Evolutionary conservation across 2,888 invertebrate species (phyloP), one percentile per base, ranked within the genome.

Genomic region (Neoitamus cyanurus): DNA sequence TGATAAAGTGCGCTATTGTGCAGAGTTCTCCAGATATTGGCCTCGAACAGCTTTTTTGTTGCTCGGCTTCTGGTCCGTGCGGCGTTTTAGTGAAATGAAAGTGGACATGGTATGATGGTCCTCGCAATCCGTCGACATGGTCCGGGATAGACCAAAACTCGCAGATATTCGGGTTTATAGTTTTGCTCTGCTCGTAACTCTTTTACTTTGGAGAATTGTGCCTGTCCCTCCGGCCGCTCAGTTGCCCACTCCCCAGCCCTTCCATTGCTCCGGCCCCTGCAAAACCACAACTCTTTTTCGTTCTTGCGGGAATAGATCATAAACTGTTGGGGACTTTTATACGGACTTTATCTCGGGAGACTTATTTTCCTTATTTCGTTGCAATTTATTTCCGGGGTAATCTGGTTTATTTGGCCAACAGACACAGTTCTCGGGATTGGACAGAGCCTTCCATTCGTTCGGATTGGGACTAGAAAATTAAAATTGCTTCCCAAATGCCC

Each of bases 1-100:
- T 85, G 84, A 85, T 85, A 84, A 84, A 84, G 78, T 78, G 69
- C 83, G 46, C 83, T 69, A 83, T 82, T 83, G 70, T 83, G 46
- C 72, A 72, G 30, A 75, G 75, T 83, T 75, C 58, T 75, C 13
- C 58, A 72, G 34, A 83, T 75, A 75, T 83, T 70, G 46, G 72
- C 42, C 58, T 34, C 36, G 72, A 72, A 75, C 46, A 42, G 42
- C 68, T 58, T 73, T 75, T 73, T 48, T 73, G 70, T 42, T 70
- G 46, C 30, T 37, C 69, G 15, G 82, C 37, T 83, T 46, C 69
- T 80, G 69, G 68, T 42, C 69, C 36, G 75, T 80, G 78, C 37
- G 25, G 82, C 69, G 31, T 36, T 82, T 69, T 69, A 69, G 36
- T 68, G 68, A 68, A 82, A 68, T 69, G 69, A 68, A 82, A 82